Base-by-base conservation (phyloP, 2,888 invertebrate genomes). In the Macaria liturata region DNA sequence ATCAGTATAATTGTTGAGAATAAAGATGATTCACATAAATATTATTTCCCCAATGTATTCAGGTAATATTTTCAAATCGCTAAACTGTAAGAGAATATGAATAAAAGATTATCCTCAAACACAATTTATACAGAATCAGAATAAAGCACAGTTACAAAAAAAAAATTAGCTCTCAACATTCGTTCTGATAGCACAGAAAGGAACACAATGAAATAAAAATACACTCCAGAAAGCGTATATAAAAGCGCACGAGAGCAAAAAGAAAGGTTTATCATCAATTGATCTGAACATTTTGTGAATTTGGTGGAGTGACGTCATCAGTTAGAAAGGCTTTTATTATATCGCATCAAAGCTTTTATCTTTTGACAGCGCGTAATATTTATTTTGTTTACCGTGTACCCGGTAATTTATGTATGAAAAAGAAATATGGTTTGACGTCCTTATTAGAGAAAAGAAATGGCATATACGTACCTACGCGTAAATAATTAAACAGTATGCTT, bases 291-390 rank as follows among this genome's bases (percentile, higher is more conserved):
- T 60, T 46, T 49, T 37, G 32, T 52, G 46, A 52, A 56, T 49
- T 57, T 64, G 53, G 44, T 54, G 54, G 54, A 60, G 34, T 58
- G 54, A 59, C 49, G 51, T 57, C 46, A 53, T 37, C 50, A 49
- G 47, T 34, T 49, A 46, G 49, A 57, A 57, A 54, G 48, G 54
- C 54, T 57, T 59, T 56, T 43, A 37, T 37, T 55, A 57, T 64
- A 56, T 56, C 31, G 60, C 56, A 54, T 57, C 52, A 64, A 60
- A 57, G 61, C 61, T 61, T 64, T 61, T 59, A 61, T 59, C 59
- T 49, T 60, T 53, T 59, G 58, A 64, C 64, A 52, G 48, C 44
- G 54, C 44, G 54, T 57, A 48, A 54, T 52, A 42, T 63, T 59
- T 61, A 54, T 57, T 61, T 46, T 61, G 59, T 59, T 60, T 63